Percentiles rank a stretch among this genome's conserved stretches.
phyloP scores from a whole-genome alignment of 2,888 invertebrate species.

The Globia sparganii region DNA sequence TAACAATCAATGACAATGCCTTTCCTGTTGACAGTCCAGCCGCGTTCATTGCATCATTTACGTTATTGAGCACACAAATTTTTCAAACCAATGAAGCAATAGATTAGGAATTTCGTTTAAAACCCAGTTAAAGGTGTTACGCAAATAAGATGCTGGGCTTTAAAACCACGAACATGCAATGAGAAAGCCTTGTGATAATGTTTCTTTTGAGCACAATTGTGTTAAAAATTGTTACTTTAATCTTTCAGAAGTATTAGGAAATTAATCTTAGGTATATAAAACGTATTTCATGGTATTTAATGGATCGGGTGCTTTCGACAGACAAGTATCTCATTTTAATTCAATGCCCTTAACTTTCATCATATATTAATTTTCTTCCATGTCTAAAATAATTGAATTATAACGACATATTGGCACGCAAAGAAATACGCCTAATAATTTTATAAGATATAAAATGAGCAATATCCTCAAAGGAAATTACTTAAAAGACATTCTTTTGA shows the following conservation, averaged over 20 bases:
- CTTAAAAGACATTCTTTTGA: conserved; percentile 35
- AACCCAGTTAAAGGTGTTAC: background rate
- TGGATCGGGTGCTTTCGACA: background rate
- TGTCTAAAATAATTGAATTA: conserved; percentile 44
- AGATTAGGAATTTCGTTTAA: background rate
- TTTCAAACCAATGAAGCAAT: background rate
- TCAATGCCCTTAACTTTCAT: conserved; percentile 19
- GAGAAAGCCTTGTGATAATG: background rate
- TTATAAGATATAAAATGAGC: conserved; percentile 35
- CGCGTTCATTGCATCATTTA: background rate
- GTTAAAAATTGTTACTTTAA: background rate
- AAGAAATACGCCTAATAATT: conserved; percentile 18
- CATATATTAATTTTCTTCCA: background rate
- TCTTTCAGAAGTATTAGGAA: background rate
- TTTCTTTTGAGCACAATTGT: background rate
- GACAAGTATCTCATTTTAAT: conserved; percentile 5
- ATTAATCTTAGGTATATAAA: background rate
- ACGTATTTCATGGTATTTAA: background rate
- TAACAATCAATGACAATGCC: background rate
- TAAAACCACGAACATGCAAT: background rate
- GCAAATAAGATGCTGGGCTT: background rate
- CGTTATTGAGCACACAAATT: background rate
- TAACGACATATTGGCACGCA: conserved; percentile 47
- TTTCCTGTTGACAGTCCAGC: background rate
- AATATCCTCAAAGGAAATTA: conserved; percentile 59